Percentiles rank a stretch among this genome's conserved stretches.
Conservation (phyloP, 2,797 vertebrate genomes). For the Artibeus lituratus region DNA sequence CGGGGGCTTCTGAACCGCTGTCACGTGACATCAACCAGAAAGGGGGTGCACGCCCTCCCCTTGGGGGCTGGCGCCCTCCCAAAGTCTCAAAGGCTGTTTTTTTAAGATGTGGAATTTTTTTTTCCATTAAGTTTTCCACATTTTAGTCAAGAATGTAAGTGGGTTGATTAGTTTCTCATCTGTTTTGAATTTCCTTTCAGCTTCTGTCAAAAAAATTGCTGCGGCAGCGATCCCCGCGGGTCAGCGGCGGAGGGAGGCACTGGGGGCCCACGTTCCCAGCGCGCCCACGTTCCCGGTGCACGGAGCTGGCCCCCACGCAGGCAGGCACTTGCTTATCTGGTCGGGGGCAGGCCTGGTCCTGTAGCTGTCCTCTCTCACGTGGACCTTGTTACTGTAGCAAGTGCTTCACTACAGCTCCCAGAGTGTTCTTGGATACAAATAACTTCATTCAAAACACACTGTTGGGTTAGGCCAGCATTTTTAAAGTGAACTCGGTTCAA, state of each 20-base stretch:
- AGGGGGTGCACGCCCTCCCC: not conserved
- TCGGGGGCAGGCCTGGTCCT: not conserved
- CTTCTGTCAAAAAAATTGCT: not conserved
- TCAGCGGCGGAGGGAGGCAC: too few species aligned
- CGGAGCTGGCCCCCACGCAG: too few species aligned
- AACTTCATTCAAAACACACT: slow-evolving; percentile 62
- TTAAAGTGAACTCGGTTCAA: slow-evolving; percentile 50
- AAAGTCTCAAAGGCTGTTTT: not conserved
- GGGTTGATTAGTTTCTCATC: slow-evolving; percentile 66
- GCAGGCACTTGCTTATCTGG: not conserved
- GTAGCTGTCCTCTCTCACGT: slow-evolving; percentile 48
- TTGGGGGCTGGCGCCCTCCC: not conserved
- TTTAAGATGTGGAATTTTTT: slow-evolving; percentile 56
- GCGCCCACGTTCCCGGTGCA: too few species aligned
- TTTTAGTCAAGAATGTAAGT: slow-evolving; percentile 69
- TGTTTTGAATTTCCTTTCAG: slow-evolving; percentile 64
- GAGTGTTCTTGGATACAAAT: slow-evolving; percentile 48
- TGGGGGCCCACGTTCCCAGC: too few species aligned
- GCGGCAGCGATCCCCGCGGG: accelerated
- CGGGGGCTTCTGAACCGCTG: not conserved
- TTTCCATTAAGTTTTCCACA: slow-evolving; percentile 56
- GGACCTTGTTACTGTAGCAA: slow-evolving; percentile 47
- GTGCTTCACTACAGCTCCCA: slow-evolving; percentile 56
- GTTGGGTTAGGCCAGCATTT: slow-evolving; percentile 22
- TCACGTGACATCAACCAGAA: not conserved